Evolutionary conservation across 2,888 invertebrate genomes (phyloP).

Genomic region (Caradrina clavipalpis): DNA sequence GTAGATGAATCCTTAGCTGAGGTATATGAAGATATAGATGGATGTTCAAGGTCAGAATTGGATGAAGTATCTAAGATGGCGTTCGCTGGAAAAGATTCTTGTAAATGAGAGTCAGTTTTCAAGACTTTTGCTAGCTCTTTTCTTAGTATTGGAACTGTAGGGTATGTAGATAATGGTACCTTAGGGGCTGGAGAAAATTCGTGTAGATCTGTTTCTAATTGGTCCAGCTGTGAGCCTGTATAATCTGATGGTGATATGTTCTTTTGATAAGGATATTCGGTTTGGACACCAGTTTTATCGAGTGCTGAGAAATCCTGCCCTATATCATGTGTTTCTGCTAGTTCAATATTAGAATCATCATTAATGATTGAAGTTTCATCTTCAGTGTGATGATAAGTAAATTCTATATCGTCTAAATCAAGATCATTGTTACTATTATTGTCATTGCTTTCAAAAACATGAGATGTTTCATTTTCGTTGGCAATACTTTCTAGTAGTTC

Average conservation of each 20-base stretch:
- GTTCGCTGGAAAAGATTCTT: slow-evolving; percentile 1
- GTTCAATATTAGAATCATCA: not conserved
- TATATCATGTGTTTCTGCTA: slow-evolving; percentile 5
- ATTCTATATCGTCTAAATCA: not conserved
- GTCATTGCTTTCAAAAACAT: slow-evolving; percentile 3
- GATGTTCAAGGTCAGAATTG: not conserved
- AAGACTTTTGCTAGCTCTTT: not conserved
- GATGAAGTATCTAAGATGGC: not conserved
- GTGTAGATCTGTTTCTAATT: not conserved
- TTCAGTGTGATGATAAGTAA: not conserved
- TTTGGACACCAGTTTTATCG: not conserved
- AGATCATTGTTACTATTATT: not conserved
- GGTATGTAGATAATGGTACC: not conserved
- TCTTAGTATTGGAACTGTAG: not conserved
- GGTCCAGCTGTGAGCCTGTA: not conserved
- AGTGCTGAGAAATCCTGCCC: not conserved
- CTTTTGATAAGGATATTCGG: not conserved
- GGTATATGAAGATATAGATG: not conserved
- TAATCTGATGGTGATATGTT: not conserved
- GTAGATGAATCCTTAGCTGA: not conserved
- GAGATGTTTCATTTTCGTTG: not conserved
- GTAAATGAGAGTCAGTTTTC: not conserved
- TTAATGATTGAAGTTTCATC: not conserved
- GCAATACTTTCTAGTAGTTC: slow-evolving; percentile 3
- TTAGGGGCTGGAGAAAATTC: not conserved